Percentiles rank a stretch among this genome's conserved stretches.
phyloP scores from a whole-genome alignment of 64 coral and sea anemone species.

The Actinia tenebrosa region DNA sequence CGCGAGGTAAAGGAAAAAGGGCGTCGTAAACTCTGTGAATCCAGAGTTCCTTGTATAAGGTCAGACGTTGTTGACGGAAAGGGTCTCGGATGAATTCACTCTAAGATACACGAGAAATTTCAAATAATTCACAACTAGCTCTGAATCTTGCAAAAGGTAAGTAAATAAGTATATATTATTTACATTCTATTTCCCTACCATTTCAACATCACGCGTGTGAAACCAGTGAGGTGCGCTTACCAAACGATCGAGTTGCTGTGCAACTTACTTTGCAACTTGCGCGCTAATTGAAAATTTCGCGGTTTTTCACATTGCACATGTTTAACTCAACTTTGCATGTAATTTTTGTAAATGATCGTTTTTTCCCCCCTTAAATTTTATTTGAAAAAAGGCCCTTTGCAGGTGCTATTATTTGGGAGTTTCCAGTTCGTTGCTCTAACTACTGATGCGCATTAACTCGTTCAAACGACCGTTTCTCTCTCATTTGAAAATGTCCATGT shows the following conservation, averaged over 20 bases:
- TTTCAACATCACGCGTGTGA: neutral
- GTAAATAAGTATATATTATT: neutral
- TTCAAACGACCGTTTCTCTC: neutral
- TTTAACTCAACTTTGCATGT: neutral
- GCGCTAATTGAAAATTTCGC: neutral
- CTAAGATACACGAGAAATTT: neutral
- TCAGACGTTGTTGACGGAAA: neutral
- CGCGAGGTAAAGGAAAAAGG: neutral
- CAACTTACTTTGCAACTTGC: too few relatives aligned
- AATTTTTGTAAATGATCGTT: neutral
- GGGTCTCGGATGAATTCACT: neutral
- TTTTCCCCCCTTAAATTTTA: neutral
- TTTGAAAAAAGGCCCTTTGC: neutral
- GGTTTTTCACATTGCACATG: neutral
- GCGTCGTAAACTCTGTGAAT: neutral
- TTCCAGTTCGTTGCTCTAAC: slow-evolving; percentile 9
- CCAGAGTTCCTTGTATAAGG: neutral
- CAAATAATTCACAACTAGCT: neutral
- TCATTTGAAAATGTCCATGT: too few relatives aligned
- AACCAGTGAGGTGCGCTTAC: neutral
- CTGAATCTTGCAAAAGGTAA: neutral
- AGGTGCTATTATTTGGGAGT: slow-evolving; percentile 1
- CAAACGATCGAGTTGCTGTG: too few relatives aligned
- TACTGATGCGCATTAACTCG: neutral
- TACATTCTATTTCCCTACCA: neutral